A percentile compares a stretch with the other conserved stretches of the same genome.
Conservation (phyloP, 2,888 invertebrate species). For the Xylophagus ater region DNA sequence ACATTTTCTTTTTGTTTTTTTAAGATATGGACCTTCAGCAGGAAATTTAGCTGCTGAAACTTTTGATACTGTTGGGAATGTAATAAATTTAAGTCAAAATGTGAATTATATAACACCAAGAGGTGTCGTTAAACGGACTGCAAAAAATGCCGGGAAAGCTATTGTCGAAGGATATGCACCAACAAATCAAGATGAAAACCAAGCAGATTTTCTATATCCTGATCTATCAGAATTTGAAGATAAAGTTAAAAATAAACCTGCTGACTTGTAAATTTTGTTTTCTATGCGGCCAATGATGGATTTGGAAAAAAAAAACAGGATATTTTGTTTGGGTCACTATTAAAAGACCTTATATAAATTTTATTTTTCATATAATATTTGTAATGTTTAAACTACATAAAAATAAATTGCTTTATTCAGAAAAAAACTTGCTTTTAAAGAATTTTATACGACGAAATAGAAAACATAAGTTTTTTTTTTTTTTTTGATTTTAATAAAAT, state of each 20-base stretch:
- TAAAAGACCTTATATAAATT: too few species aligned
- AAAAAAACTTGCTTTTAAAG: too few species aligned
- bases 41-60: constrained; percentile 54
- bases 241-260: constrained; percentile 3
- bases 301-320: too few species aligned
- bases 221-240: constrained; percentile 23
- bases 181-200: constrained; percentile 24
- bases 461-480: too few species aligned
- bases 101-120: constrained; percentile 54
- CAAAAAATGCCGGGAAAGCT: constrained; percentile 50
- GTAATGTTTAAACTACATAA: too few species aligned
- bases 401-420: too few species aligned
- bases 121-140: constrained; percentile 51
- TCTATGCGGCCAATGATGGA: too few species aligned
- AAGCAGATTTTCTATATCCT: constrained; percentile 33
- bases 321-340: too few species aligned
- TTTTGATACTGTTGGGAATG: constrained; percentile 58
- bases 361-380: too few species aligned
- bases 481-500: too few species aligned
- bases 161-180: constrained; percentile 39
- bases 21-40: constrained; percentile 57
- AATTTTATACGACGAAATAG: too few species aligned
- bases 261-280: too few species aligned
- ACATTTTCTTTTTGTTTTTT: constrained; percentile 15
- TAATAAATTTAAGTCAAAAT: constrained; percentile 52